These are phyloP conservation scores for Corbicula japonica DNA, from an alignment of 2,888 invertebrate species.

Conservation along the genomic window DNA sequence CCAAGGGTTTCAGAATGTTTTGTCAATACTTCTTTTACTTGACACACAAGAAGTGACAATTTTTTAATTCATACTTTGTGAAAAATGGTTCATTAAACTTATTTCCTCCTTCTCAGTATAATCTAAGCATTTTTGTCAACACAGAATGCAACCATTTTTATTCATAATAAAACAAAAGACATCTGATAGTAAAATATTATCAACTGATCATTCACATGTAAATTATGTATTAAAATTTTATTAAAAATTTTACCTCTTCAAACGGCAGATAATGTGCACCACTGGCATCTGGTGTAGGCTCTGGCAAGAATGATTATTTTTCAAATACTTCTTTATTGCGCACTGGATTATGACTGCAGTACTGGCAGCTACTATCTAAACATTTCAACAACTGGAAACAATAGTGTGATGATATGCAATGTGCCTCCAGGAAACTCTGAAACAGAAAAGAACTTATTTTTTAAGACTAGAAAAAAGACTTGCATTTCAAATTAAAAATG, in stretches of 20 bases:
- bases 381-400: slow-evolving; percentile 43
- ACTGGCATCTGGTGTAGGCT: slow-evolving; percentile 26
- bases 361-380: slow-evolving; percentile 15
- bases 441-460: no score
- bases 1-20: background rate
- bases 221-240: background rate
- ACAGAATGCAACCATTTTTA: no score
- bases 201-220: no score
- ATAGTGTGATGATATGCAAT: slow-evolving; percentile 32
- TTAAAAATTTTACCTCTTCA: slow-evolving; percentile 16
- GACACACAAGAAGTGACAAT: background rate
- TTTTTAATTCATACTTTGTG: background rate
- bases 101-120: no score
- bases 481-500: no score
- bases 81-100: no score
- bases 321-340: slow-evolving; percentile 11
- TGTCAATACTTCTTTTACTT: background rate
- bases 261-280: slow-evolving; percentile 27
- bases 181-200: no score
- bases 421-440: slow-evolving; percentile 23
- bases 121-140: no score
- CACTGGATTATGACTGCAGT: slow-evolving; percentile 30
- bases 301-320: slow-evolving; percentile 22
- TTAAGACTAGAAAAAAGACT: no score
- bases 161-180: no score